Conservation (phyloP, 2,888 invertebrate species). For the Tenthredo mesomela region DNA sequence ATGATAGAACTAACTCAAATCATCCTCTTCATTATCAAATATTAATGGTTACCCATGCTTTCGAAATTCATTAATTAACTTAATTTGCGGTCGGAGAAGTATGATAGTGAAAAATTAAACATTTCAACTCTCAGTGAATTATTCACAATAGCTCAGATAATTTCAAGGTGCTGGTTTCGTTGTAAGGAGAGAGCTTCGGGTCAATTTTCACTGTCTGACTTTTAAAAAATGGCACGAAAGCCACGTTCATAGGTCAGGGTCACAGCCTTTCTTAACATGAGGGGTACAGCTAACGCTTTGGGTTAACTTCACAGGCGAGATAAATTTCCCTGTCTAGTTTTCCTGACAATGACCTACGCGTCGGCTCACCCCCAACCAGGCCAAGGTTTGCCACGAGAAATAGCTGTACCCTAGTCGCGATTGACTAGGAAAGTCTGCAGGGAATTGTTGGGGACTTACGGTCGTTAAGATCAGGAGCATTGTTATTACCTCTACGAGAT, state of each 20-base stretch:
- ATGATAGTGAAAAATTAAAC: background rate
- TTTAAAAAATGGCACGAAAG: background rate
- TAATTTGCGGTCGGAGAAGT: background rate
- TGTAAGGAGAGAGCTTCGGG: background rate
- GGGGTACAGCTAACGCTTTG: background rate
- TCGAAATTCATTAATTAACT: background rate
- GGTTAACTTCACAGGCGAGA: constrained; percentile 28
- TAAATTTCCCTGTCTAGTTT: constrained; percentile 34
- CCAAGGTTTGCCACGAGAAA: constrained; percentile 2
- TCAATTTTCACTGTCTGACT: background rate
- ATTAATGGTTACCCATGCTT: background rate
- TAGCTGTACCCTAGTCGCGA: background rate
- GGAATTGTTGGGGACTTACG: constrained; percentile 1
- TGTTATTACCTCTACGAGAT: constrained; percentile 45
- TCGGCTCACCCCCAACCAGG: background rate
- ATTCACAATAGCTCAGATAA: background rate
- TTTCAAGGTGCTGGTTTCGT: background rate
- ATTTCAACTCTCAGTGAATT: background rate
- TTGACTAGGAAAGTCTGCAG: constrained; percentile 10
- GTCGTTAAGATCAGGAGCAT: constrained; percentile 46
- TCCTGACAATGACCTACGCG: constrained; percentile 46
- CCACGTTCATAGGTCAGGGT: background rate
- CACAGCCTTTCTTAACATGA: background rate
- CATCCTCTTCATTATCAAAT: background rate
- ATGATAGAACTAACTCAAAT: background rate